Percentiles rank a stretch among this genome's conserved stretches.
Evolutionary conservation across 2,888 invertebrate genomes (phyloP).

Genomic region (Melitaea athalia): DNA sequence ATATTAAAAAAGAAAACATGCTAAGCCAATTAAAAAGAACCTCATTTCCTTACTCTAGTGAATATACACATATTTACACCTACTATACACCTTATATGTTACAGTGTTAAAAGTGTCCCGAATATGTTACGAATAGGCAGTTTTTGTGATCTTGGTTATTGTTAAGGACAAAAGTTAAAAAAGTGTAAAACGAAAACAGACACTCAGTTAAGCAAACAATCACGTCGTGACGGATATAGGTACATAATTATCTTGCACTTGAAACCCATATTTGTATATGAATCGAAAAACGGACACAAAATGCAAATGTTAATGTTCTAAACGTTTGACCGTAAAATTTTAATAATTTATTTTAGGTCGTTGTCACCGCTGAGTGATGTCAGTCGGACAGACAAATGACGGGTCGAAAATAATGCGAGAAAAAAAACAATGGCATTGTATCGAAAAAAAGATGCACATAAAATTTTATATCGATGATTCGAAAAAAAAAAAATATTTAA

Average conservation of each 20-base stretch:
- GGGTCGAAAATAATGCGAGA: conserved; percentile 55
- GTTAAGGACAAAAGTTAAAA: conserved; percentile 8
- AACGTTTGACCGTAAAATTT: conserved; percentile 54
- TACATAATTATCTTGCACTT: conserved; percentile 14
- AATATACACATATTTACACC: no score
- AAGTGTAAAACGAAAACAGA: background rate
- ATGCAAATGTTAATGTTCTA: conserved; percentile 46
- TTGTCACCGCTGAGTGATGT: conserved; percentile 74
- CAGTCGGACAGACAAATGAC: conserved; percentile 67
- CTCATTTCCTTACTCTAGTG: no score
- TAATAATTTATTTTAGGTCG: conserved; percentile 72
- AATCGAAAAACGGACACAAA: conserved; percentile 43
- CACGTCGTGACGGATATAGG: conserved; percentile 38
- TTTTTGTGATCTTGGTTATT: no score
- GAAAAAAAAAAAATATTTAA: conserved; percentile 36
- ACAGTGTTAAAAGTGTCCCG: background rate
- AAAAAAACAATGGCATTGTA: conserved; percentile 65
- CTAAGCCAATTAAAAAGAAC: no score
- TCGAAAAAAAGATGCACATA: conserved; percentile 58
- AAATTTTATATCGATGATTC: conserved; percentile 45
- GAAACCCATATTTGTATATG: conserved; percentile 40
- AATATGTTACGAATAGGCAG: no score
- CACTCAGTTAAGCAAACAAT: conserved; percentile 22
- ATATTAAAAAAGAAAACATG: no score
- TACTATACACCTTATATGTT: background rate